phyloP scores from a whole-genome alignment of 2,113 vertebrate genomes.

The Neomonachus schauinslandi region DNA sequence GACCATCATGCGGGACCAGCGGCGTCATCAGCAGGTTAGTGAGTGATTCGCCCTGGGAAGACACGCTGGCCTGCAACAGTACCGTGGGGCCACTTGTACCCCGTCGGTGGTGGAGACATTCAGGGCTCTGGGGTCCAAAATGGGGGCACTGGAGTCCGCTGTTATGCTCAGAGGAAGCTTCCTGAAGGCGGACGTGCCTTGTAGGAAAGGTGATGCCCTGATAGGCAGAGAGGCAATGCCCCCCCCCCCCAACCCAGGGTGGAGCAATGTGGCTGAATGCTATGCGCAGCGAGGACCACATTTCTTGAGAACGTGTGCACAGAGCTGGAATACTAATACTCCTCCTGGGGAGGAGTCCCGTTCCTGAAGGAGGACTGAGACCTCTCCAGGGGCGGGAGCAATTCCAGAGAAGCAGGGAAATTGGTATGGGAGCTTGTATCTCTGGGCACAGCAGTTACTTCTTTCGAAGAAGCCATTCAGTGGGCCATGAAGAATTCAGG shows the following conservation, averaged over 20 bases:
- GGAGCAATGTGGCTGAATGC: background rate
- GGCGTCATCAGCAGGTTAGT: accelerated
- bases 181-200: background rate
- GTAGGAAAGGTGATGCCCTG: background rate
- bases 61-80: accelerated
- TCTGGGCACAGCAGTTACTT: background rate
- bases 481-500: background rate
- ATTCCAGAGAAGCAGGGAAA: background rate
- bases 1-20: background rate
- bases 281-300: accelerated
- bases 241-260: background rate
- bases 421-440: background rate
- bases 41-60: accelerated
- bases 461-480: background rate
- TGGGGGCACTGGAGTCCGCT: background rate
- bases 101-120: accelerated
- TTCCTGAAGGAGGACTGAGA: background rate
- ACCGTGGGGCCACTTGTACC: background rate
- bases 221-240: conserved; percentile 56
- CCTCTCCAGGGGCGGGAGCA: background rate
- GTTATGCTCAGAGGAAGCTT: background rate
- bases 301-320: background rate
- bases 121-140: background rate
- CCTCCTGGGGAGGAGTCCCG: accelerated
- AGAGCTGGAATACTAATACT: background rate